Evolutionary conservation across 2,113 vertebrate species (phyloP), one percentile per base, ranked within the genome.

Genomic region (Ailurus styani): DNA sequence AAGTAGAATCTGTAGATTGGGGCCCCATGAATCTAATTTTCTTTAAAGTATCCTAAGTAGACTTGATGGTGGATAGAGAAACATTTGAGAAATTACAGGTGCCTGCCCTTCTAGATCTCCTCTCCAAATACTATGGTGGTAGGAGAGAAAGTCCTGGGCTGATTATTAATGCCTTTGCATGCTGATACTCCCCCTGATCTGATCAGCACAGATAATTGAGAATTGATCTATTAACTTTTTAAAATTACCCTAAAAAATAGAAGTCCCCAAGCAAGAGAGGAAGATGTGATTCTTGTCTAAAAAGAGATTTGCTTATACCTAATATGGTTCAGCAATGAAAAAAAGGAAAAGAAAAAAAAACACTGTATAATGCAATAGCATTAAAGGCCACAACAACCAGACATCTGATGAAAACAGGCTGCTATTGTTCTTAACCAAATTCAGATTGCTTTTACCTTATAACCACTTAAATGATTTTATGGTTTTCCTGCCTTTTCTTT

Each of bases 171-270:
- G 14, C 50, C 87, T 77, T 23, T n/a, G 21, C 55, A 13, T 79
- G 37, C 23, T 90, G 18, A 88, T 47, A 91, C 5, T 90, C 20
- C 64, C 64, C 27, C 5, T 93, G 78, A n/a, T n/a, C n/a, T n/a
- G 40, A n/a, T 62, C 70, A 83, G 37, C 45, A 83, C 17, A 96
- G 66, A 95, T 68, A 87, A 95, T 70, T 95, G 54, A 96, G 40
- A 92, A 25, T 57, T 70, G 79, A 94, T 64, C 77, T 70, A 87
- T 92, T 93, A 75, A 92, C 83, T 92, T 92, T 85, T 66, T 13
- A 37, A 96, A 93, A 93, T 87, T 88, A 88, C 45, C 27, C 55
- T 54, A 95, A 37, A 87, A 57, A 54, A 79, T 20, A 68, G 78
- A 95, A 52, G 3, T 5, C 15, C 54, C 17, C 6, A 75, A 84